Conservation (phyloP, 1,140 invertebrate species). For the Fopius arisanus region DNA sequence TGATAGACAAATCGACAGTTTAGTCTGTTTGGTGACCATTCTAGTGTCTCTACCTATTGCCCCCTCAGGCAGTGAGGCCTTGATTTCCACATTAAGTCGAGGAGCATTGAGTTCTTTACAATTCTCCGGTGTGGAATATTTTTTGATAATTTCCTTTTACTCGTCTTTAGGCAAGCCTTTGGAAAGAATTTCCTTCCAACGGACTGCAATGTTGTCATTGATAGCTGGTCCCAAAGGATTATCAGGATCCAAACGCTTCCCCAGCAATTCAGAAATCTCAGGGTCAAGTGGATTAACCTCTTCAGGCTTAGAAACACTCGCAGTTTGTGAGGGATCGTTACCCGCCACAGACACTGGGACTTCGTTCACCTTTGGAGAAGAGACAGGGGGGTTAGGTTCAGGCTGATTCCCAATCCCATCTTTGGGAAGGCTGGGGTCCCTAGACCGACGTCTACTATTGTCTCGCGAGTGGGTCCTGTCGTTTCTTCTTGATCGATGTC, state of each 20-base stretch:
- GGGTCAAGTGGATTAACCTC: not conserved
- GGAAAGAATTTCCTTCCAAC: slow-evolving; percentile 21
- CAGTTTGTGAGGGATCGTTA: not conserved
- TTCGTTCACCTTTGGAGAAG: not conserved
- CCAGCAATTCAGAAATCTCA: not conserved
- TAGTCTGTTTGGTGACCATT: slow-evolving; percentile 28
- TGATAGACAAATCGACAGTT: not conserved
- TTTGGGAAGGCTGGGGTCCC: not conserved
- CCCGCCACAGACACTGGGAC: not conserved
- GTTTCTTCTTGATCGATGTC: not conserved
- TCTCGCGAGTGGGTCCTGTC: not conserved
- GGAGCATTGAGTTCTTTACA: slow-evolving; percentile 22
- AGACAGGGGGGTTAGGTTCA: not conserved
- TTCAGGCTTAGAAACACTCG: not conserved
- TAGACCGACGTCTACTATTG: not conserved
- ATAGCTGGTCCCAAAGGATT: not conserved
- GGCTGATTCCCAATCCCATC: not conserved
- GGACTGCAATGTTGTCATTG: not conserved
- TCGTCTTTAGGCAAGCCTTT: slow-evolving; percentile 21
- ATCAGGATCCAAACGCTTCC: not conserved
- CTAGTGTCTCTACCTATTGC: slow-evolving; percentile 29
- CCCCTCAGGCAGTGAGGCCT: not conserved
- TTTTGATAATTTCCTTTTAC: slow-evolving; percentile 10
- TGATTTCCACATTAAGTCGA: slow-evolving; percentile 26
- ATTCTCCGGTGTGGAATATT: slow-evolving; percentile 31